Conservation (phyloP, 2,888 invertebrate species). For the Apodemia mormo region DNA sequence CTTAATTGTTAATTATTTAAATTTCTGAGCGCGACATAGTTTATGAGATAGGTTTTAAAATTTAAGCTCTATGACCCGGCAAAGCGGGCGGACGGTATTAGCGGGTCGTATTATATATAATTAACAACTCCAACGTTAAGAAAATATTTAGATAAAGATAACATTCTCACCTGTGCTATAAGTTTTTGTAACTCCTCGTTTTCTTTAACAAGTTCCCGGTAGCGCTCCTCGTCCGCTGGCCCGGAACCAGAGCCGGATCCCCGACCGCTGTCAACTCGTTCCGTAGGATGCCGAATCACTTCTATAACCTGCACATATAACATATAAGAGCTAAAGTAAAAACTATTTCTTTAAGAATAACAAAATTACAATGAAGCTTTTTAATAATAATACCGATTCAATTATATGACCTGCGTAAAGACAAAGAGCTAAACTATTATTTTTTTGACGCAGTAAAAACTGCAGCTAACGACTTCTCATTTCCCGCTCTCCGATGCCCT, state of each 20-base stretch:
- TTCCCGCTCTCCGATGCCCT: no score
- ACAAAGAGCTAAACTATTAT: not conserved
- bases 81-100: no score
- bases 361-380: not conserved
- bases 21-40: no score
- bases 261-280: slow-evolving; percentile 93
- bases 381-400: not conserved
- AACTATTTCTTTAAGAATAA: not conserved
- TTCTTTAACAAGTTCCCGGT: slow-evolving; percentile 94
- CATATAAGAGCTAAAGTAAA: not conserved
- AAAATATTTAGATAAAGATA: not conserved
- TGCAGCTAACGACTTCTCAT: no score
- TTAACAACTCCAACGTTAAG: no score
- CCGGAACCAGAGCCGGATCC: slow-evolving; percentile 92
- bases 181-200: slow-evolving; percentile 98
- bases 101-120: no score
- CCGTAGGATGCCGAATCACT: slow-evolving; percentile 93
- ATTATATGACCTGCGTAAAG: not conserved
- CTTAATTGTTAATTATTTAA: no score
- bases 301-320: slow-evolving; percentile 86
- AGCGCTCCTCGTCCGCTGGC: slow-evolving; percentile 95
- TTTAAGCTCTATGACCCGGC: no score
- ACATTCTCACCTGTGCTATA: slow-evolving; percentile 91
- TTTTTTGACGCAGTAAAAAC: no score
- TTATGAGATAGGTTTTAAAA: no score